These are phyloP conservation scores for Oxyruncus cristatus DNA, from an alignment of 2,113 vertebrate genomes.

Conservation along the genomic window DNA sequence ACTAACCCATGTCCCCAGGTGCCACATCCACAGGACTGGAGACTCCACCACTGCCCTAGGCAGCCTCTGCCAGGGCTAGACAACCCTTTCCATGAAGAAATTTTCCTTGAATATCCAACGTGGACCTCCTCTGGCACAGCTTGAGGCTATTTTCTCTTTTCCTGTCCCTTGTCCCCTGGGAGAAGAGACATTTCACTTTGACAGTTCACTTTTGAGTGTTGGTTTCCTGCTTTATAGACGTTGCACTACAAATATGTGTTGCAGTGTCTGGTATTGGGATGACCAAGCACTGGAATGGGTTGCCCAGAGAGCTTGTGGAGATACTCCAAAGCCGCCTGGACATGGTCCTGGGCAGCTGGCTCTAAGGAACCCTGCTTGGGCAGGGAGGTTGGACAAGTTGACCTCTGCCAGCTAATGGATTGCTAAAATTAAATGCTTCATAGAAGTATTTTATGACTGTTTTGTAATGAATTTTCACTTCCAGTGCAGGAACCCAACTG, in stretches of 20 bases:
- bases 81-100: neutral
- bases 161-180: neutral
- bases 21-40: neutral
- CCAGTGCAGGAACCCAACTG: neutral
- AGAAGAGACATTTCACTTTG: neutral
- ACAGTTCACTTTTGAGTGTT: neutral
- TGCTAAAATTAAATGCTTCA: neutral
- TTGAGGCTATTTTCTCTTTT: neutral
- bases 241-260: neutral
- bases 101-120: neutral
- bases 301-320: neutral
- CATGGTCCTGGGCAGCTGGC: rapidly evolving
- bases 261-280: neutral
- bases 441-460: neutral
- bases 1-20: neutral
- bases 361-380: neutral
- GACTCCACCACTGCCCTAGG: too few species aligned
- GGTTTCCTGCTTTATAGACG: neutral
- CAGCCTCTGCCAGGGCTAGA: neutral
- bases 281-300: rapidly evolving
- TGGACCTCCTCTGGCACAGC: neutral
- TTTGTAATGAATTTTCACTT: neutral
- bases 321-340: neutral
- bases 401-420: neutral
- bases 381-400: neutral